phyloP scores from a whole-genome alignment of 2,113 vertebrate species.

The Leptobrachium leishanense region DNA sequence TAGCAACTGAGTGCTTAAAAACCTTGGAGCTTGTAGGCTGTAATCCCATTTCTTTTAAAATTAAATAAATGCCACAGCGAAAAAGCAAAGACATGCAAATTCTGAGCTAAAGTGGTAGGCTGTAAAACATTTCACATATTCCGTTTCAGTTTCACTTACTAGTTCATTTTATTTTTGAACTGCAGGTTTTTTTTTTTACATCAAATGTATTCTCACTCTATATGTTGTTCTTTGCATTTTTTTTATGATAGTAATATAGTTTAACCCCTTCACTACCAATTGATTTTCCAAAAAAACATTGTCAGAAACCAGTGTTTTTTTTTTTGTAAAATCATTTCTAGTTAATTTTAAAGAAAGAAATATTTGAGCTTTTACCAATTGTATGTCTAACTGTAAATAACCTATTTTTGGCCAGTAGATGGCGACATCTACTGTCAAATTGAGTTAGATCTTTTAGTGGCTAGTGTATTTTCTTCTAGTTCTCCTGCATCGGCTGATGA shows the following conservation, averaged over 20 bases:
- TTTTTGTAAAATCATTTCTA: too few species aligned
- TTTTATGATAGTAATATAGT: background rate
- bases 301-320: too few species aligned
- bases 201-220: conserved; percentile 18
- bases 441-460: too few species aligned
- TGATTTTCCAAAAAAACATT: too few species aligned
- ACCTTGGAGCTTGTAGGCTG: conserved; percentile 40
- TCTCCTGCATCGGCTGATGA: too few species aligned
- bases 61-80: conserved; percentile 46
- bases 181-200: conserved; percentile 14
- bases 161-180: conserved; percentile 38
- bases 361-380: too few species aligned
- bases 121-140: conserved; percentile 36
- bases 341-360: too few species aligned
- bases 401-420: too few species aligned
- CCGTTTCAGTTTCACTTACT: conserved; percentile 40
- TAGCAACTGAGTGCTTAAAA: conserved; percentile 50
- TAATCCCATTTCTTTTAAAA: conserved; percentile 49
- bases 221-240: background rate
- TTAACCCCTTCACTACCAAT: too few species aligned
- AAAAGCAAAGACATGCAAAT: conserved; percentile 48
- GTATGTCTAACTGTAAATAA: too few species aligned
- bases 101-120: conserved; percentile 37
- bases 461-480: too few species aligned
- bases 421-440: too few species aligned